These are phyloP conservation scores for Chaetorhynchus papuensis DNA, from an alignment of 2,113 vertebrate species.

Conservation along the genomic window DNA sequence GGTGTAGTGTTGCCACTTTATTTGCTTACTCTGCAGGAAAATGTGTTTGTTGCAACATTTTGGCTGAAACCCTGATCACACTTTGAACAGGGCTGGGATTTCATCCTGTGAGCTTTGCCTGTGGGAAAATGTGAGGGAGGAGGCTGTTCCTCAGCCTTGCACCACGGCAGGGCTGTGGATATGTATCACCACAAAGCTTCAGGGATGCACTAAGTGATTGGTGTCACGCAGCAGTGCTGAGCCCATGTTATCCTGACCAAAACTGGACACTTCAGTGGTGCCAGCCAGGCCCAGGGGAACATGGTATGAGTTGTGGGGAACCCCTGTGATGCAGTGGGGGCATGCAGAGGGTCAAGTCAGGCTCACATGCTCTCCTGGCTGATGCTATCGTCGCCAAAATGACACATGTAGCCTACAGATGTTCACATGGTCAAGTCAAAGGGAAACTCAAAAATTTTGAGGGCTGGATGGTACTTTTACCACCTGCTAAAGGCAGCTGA, in stretches of 20 bases:
- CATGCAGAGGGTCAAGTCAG: not conserved
- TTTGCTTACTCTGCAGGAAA: constrained; percentile 23
- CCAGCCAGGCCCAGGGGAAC: not conserved
- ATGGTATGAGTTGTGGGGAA: not conserved
- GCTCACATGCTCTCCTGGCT: not conserved
- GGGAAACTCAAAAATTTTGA: not conserved
- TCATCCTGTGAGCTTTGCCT: not conserved
- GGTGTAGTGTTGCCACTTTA: not conserved
- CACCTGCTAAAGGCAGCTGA: not conserved
- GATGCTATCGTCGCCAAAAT: not conserved
- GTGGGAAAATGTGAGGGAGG: not conserved
- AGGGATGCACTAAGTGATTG: not conserved
- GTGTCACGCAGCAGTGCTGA: not conserved
- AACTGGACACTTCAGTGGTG: not conserved
- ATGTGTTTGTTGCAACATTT: constrained; percentile 18
- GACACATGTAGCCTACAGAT: not conserved
- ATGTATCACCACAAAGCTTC: not conserved
- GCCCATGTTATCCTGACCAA: not conserved
- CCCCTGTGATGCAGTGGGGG: not conserved
- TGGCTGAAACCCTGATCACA: not conserved
- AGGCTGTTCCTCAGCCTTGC: not conserved
- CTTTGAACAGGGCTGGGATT: not conserved
- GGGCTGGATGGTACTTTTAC: not conserved
- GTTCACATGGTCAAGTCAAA: not conserved
- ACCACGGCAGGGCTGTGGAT: not conserved